These are phyloP conservation scores for Drymonia ruficornis DNA, from an alignment of 2,888 invertebrate genomes.

Conservation along the genomic window DNA sequence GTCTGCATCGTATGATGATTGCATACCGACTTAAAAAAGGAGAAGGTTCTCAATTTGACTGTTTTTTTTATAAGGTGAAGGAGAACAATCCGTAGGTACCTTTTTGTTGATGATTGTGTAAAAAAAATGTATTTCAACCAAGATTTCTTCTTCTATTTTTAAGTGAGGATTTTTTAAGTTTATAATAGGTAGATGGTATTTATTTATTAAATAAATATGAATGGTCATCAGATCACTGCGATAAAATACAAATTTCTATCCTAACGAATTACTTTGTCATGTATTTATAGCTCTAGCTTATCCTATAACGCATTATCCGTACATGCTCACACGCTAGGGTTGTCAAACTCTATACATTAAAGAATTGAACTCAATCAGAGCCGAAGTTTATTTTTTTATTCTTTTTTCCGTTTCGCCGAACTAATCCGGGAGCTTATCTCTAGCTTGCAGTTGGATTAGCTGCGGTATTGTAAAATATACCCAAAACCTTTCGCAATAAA, in stretches of 20 bases:
- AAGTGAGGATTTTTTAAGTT: no score
- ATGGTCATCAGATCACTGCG: not conserved
- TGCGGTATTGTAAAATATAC: constrained; percentile 27
- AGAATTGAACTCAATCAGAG: constrained; percentile 63
- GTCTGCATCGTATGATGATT: no score
- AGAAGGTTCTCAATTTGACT: no score
- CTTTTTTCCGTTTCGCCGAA: constrained; percentile 66
- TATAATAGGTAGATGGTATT: constrained; percentile 8
- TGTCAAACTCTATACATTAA: constrained; percentile 42
- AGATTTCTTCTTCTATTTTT: no score
- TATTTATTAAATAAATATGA: no score
- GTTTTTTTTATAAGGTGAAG: no score
- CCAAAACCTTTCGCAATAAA: constrained; percentile 26
- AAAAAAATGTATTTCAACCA: no score
- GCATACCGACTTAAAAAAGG: no score
- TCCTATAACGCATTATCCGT: constrained; percentile 6
- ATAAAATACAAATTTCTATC: not conserved
- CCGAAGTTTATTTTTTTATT: constrained; percentile 63
- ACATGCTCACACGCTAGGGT: constrained; percentile 22
- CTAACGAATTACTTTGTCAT: not conserved
- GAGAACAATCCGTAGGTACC: no score
- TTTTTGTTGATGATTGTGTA: no score
- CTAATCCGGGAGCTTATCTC: constrained; percentile 79
- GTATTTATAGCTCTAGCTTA: constrained; percentile 2
- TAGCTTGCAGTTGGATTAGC: constrained; percentile 60